phyloP scores from a whole-genome alignment of 2,113 vertebrate species.

The Labrus mixtus region DNA sequence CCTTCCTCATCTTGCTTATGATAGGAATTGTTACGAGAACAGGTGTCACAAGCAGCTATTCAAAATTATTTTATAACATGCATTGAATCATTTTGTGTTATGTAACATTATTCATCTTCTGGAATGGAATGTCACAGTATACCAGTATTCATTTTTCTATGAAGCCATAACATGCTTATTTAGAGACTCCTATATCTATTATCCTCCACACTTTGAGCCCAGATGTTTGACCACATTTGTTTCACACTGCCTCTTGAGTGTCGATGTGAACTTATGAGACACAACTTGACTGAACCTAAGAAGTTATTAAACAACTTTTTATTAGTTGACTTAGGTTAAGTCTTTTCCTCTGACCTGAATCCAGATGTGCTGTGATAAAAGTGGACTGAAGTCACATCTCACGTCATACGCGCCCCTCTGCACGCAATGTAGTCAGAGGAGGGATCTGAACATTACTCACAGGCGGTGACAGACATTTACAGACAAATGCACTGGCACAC shows the following conservation, averaged over 20 bases:
- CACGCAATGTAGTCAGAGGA: conserved; percentile 14
- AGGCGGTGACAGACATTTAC: conserved; percentile 54
- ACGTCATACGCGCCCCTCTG: conserved; percentile 10
- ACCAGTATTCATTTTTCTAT: conserved; percentile 11
- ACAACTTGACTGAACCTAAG: not conserved
- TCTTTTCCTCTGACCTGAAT: not conserved
- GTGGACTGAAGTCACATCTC: conserved; percentile 5
- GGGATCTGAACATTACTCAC: conserved; percentile 43
- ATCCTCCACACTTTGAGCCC: not conserved
- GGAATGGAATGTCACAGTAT: conserved; percentile 3
- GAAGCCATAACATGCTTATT: not conserved
- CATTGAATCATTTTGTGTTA: conserved; percentile 15
- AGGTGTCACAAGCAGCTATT: conserved; percentile 41
- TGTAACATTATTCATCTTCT: not conserved
- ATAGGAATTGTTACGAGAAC: conserved; percentile 48
- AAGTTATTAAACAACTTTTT: not conserved
- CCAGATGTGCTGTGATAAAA: conserved; percentile 34
- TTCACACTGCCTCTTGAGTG: not conserved
- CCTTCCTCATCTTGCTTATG: conserved; percentile 45
- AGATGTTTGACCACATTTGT: conserved; percentile 12
- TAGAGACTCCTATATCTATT: not conserved
- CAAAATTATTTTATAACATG: not conserved
- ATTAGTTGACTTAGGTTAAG: not conserved
- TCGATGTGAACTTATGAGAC: conserved; percentile 22
- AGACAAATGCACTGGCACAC: conserved; percentile 56